A percentile compares a stretch with the other conserved stretches of the same genome.
phyloP scores from a whole-genome alignment of 2,113 vertebrate genomes.

The Notiomystis cincta region DNA sequence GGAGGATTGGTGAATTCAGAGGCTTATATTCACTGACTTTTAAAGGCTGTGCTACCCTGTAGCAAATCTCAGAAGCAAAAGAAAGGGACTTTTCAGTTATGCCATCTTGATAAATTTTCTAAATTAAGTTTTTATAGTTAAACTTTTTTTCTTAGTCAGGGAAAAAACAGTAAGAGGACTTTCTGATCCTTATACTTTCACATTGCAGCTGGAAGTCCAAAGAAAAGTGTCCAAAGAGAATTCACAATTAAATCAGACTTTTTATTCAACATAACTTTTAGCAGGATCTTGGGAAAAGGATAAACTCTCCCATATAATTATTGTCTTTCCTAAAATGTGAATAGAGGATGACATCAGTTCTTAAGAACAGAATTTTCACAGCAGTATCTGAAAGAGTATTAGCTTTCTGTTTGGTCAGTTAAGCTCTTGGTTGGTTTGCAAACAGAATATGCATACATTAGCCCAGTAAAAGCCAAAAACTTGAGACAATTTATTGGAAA shows the following conservation, averaged over 20 bases:
- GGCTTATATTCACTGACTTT: neutral
- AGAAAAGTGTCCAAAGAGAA: neutral
- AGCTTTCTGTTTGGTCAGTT: neutral
- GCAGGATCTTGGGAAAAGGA: neutral
- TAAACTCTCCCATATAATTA: neutral
- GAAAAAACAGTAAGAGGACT: neutral
- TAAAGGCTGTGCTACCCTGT: neutral
- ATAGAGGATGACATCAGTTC: neutral
- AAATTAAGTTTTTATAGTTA: neutral
- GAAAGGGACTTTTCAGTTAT: neutral
- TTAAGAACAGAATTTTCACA: neutral
- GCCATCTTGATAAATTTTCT: neutral
- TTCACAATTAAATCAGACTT: neutral
- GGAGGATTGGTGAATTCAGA: neutral
- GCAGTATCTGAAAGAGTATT: neutral
- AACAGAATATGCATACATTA: neutral
- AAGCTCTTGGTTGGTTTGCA: neutral
- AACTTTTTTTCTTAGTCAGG: neutral
- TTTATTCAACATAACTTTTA: neutral
- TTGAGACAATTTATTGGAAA: neutral
- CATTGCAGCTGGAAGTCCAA: neutral
- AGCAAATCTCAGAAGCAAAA: neutral
- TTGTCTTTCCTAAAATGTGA: neutral
- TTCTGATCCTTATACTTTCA: neutral
- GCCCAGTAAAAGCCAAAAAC: neutral